These are phyloP conservation scores for Villa cingulata DNA, from an alignment of 2,888 invertebrate species.

Conservation along the genomic window DNA sequence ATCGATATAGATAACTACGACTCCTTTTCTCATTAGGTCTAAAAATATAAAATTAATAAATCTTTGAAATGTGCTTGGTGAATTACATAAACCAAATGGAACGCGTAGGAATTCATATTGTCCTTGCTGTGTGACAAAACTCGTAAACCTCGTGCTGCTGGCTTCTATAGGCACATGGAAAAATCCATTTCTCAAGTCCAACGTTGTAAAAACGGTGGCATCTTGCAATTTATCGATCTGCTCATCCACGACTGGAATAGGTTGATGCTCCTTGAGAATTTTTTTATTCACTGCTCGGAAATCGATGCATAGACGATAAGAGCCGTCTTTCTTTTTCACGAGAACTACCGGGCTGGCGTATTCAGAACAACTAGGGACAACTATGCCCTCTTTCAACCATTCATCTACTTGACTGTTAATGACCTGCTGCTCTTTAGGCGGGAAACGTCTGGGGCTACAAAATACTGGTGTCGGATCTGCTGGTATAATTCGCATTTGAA, in stretches of 20 bases:
- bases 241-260: slow-evolving; percentile 27
- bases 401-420: slow-evolving; percentile 18
- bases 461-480: slow-evolving; percentile 20
- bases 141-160: slow-evolving; percentile 10
- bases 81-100: slow-evolving; percentile 18
- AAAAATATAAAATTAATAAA: neutral
- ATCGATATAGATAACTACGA: too few species aligned
- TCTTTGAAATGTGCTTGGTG: slow-evolving; percentile 7
- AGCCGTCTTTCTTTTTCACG: slow-evolving; percentile 9
- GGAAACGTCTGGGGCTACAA: slow-evolving; percentile 17
- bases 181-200: too few species aligned
- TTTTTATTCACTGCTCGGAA: slow-evolving; percentile 25
- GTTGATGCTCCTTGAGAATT: slow-evolving; percentile 15
- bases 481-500: too few species aligned
- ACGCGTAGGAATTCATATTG: slow-evolving; percentile 19
- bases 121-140: slow-evolving; percentile 18
- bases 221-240: slow-evolving; percentile 12
- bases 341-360: slow-evolving; percentile 16
- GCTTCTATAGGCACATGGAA: neutral
- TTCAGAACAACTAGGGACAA: slow-evolving; percentile 19
- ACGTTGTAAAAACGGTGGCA: too few species aligned
- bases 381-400: slow-evolving; percentile 21
- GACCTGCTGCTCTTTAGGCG: slow-evolving; percentile 14
- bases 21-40: neutral
- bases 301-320: slow-evolving; percentile 21